These are phyloP conservation scores for Rallus crepitans DNA, from an alignment of 2,797 vertebrate species.

Conservation along the genomic window DNA sequence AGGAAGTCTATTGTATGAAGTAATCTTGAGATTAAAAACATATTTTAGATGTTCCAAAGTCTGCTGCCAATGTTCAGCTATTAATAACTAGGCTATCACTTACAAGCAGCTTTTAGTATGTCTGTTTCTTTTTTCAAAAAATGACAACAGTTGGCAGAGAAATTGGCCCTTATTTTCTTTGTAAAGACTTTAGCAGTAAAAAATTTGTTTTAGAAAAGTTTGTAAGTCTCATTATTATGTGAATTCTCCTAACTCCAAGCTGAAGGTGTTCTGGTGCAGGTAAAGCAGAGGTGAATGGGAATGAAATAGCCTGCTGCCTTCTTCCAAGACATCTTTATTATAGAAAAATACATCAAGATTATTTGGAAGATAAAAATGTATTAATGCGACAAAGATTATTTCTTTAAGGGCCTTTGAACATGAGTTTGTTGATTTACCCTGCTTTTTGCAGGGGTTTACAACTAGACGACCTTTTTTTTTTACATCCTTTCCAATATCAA, in stretches of 20 bases:
- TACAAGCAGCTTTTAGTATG: not conserved
- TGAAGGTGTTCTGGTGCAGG: not conserved
- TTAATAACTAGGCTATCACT: constrained; percentile 26
- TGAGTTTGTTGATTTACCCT: not conserved
- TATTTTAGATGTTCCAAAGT: not conserved
- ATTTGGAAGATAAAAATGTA: not conserved
- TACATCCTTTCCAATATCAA: not conserved
- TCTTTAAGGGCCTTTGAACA: not conserved
- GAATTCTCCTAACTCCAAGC: not conserved
- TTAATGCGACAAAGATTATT: not conserved
- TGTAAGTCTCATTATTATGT: accelerated
- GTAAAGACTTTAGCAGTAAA: not conserved
- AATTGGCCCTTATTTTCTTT: not conserved
- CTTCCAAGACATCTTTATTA: not conserved
- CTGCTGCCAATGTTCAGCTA: not conserved
- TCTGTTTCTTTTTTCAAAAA: not conserved
- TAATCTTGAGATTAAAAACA: not conserved
- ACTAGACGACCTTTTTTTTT: not conserved
- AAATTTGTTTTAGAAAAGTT: not conserved
- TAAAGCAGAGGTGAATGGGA: not conserved
- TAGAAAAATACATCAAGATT: not conserved
- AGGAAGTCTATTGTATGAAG: not conserved
- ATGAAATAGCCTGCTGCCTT: accelerated
- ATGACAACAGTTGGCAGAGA: not conserved
- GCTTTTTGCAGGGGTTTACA: not conserved